A percentile compares a stretch with the other conserved stretches of the same genome.
These are phyloP conservation scores for Zygaena filipendulae DNA, from an alignment of 2,888 invertebrate genomes.

Conservation along the genomic window DNA sequence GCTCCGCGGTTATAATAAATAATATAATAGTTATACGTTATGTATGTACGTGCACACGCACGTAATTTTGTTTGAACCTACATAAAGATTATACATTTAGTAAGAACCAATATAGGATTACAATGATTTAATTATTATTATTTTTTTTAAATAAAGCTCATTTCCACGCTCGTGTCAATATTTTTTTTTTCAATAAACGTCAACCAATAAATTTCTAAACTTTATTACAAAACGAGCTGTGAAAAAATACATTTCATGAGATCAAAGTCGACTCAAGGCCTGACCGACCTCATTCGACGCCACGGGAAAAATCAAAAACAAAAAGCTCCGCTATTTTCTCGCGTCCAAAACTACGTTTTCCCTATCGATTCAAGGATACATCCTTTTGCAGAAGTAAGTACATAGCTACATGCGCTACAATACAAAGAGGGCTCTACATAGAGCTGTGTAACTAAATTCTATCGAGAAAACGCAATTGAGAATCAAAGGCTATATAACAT, in stretches of 20 bases:
- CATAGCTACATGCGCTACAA: conserved; percentile 32
- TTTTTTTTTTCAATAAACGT: no score
- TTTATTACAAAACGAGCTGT: conserved; percentile 33
- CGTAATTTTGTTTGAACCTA: no score
- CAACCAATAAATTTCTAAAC: no score
- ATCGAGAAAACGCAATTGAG: neutral
- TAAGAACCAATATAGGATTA: no score
- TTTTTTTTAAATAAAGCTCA: no score
- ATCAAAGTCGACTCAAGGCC: conserved; percentile 37
- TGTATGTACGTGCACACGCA: no score
- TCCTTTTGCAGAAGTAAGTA: conserved; percentile 21
- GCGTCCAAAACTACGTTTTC: conserved; percentile 26
- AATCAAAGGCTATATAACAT: no score
- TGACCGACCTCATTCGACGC: conserved; percentile 28
- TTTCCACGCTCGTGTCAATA: no score
- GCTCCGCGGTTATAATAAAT: no score
- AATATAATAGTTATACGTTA: no score
- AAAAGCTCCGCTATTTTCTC: conserved; percentile 26
- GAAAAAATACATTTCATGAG: conserved; percentile 39
- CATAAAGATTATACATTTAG: no score
- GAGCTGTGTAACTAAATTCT: neutral
- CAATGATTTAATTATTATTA: no score
- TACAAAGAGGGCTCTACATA: conserved; percentile 19
- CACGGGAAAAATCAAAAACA: conserved; percentile 30
- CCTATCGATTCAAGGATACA: conserved; percentile 40